Percentiles rank a stretch among this genome's conserved stretches.
Evolutionary conservation across 2,113 vertebrate species (phyloP).

Genomic region (Jacana jacana): DNA sequence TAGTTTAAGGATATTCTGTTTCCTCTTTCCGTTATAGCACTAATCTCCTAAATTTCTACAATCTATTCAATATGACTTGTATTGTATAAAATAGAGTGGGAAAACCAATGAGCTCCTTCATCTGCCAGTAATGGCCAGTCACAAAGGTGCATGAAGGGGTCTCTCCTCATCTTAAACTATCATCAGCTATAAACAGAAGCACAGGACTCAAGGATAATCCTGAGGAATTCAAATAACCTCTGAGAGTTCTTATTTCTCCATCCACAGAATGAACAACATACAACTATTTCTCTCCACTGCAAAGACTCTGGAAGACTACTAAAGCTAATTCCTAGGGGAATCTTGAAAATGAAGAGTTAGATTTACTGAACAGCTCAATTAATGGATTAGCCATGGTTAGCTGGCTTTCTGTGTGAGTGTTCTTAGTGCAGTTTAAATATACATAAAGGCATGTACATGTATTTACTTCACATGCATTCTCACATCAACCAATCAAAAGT

Average conservation of each 20-base stretch:
- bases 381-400: background rate
- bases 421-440: background rate
- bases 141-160: background rate
- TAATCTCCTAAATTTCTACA: background rate
- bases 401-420: background rate
- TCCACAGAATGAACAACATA: background rate
- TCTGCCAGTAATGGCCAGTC: background rate
- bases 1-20: background rate
- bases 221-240: background rate
- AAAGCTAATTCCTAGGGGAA: background rate
- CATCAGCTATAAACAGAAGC: background rate
- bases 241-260: background rate
- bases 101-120: background rate
- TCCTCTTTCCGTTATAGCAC: background rate
- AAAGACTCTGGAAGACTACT: background rate
- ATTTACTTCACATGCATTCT: background rate
- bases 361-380: background rate
- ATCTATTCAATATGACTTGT: background rate
- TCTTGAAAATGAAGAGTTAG: background rate
- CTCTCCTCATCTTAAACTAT: background rate
- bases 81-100: background rate
- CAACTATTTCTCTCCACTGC: background rate
- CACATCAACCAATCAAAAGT: background rate
- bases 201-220: background rate
- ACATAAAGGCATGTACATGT: background rate